phyloP scores from a whole-genome alignment of 1,140 invertebrate species.

The Aphelenchoides fujianensis region DNA sequence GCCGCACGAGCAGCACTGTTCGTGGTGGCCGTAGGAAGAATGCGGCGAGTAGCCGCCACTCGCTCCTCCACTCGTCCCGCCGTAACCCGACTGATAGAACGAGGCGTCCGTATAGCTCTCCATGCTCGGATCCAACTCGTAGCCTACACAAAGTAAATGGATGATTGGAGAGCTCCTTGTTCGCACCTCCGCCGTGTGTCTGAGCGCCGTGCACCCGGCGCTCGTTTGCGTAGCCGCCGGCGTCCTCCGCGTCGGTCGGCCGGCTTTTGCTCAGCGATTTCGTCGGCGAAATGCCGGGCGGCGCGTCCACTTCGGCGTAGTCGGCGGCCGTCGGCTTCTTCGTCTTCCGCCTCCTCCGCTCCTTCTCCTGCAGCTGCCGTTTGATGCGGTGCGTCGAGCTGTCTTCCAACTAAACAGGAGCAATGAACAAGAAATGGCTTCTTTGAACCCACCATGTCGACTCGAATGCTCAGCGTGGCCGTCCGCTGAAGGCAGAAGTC shows the following conservation, averaged over 20 bases:
- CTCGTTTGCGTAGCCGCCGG: no score
- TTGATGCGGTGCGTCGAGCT: background rate
- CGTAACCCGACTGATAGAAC: background rate
- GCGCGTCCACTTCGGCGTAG: background rate
- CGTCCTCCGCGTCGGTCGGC: background rate
- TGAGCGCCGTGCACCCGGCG: background rate
- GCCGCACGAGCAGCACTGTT: constrained; percentile 1
- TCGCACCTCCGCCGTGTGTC: background rate
- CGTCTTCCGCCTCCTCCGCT: background rate
- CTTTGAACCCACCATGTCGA: constrained; percentile 10
- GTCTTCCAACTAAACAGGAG: background rate
- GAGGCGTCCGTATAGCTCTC: background rate
- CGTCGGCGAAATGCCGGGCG: background rate
- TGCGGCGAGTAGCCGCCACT: no score
- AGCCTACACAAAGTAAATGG: background rate
- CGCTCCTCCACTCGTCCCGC: background rate
- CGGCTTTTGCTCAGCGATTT: background rate
- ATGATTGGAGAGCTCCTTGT: background rate
- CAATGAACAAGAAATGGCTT: no score
- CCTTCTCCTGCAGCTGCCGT: background rate
- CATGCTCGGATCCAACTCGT: background rate
- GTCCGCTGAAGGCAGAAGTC: constrained; percentile 12
- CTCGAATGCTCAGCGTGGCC: background rate
- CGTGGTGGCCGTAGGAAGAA: no score
- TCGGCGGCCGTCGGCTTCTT: background rate